Percentiles rank a stretch among this genome's conserved stretches.
These are phyloP conservation scores for Anastatus disparis DNA, from an alignment of 1,140 invertebrate species.

Conservation along the genomic window DNA sequence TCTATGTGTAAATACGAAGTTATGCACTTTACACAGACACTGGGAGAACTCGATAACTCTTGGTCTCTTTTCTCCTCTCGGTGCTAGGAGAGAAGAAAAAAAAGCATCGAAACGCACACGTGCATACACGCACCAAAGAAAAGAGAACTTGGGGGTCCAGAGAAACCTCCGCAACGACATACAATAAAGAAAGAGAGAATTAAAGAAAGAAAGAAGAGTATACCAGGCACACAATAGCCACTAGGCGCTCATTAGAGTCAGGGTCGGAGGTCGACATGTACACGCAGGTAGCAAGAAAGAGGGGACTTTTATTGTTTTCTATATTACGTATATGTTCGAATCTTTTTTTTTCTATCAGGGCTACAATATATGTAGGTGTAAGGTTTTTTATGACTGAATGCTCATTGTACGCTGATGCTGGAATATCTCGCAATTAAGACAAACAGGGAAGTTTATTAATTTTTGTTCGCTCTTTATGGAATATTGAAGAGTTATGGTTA, in stretches of 20 bases:
- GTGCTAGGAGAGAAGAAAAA: neutral
- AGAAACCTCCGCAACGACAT: no score
- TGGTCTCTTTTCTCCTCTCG: no score
- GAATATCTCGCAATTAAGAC: no score
- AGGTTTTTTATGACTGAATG: neutral
- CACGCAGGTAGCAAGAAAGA: slow-evolving; percentile 37
- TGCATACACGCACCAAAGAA: neutral
- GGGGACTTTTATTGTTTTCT: slow-evolving; percentile 6
- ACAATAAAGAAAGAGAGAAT: slow-evolving; percentile 30
- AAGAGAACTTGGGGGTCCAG: no score
- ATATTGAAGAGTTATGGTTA: no score
- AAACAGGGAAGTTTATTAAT: no score
- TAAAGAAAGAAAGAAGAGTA: slow-evolving; percentile 43
- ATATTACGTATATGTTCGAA: slow-evolving; percentile 4
- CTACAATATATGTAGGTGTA: no score
- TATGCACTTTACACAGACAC: neutral
- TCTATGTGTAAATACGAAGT: no score
- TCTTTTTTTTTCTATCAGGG: neutral
- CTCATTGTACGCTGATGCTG: no score
- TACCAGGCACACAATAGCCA: slow-evolving; percentile 55
- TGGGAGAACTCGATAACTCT: neutral
- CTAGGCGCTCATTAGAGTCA: slow-evolving; percentile 57
- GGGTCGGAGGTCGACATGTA: slow-evolving; percentile 53
- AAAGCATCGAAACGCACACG: neutral
- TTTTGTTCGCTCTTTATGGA: no score